Conservation (phyloP, 2,888 invertebrate genomes). For the Baccha elongata region DNA sequence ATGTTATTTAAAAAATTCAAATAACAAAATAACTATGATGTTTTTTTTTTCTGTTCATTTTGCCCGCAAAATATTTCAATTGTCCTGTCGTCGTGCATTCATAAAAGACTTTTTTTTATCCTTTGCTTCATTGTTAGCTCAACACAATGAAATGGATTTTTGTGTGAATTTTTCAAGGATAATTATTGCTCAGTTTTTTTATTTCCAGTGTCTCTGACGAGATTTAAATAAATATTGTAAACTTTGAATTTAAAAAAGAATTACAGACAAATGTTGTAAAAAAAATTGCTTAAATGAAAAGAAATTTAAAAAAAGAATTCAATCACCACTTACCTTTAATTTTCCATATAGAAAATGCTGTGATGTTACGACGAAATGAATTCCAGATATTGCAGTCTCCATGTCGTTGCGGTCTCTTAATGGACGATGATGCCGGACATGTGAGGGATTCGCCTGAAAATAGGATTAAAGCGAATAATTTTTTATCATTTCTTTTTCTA, state of each 20-base stretch:
- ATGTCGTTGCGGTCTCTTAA: constrained; percentile 80
- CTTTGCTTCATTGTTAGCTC: background rate
- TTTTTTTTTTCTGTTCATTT: constrained; percentile 9
- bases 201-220: background rate
- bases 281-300: background rate
- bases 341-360: constrained; percentile 84
- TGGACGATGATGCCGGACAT: constrained; percentile 80
- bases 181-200: background rate
- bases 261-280: background rate
- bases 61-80: constrained; percentile 50
- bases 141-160: constrained; percentile 18
- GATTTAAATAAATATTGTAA: constrained; percentile 33
- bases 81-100: constrained; percentile 22
- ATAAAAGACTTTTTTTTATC: background rate
- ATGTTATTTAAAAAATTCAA: constrained; percentile 42
- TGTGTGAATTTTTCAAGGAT: constrained; percentile 9
- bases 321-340: constrained; percentile 81
- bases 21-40: constrained; percentile 14
- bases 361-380: constrained; percentile 83
- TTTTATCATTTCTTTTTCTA: background rate
- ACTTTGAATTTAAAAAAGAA: constrained; percentile 7
- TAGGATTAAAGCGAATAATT: constrained; percentile 44
- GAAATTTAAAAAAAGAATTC: too few species aligned
- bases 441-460: constrained; percentile 79
- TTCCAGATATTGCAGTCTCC: constrained; percentile 83